Base-by-base conservation (phyloP, 2,797 vertebrate species). In the Argyrosomus regius region DNA sequence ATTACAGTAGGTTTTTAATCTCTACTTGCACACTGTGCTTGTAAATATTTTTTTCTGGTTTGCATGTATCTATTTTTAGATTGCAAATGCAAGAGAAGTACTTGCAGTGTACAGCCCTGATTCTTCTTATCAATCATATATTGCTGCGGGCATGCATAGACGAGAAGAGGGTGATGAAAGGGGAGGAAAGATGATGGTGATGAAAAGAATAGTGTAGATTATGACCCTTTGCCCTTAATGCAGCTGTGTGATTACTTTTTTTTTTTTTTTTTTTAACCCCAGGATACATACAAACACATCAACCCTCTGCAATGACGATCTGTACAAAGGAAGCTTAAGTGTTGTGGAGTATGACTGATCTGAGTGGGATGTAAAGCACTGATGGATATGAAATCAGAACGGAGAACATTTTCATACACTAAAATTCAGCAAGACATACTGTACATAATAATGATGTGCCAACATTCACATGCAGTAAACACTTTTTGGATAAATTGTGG, bases 51-150 rank as follows among this genome's bases (percentile, higher is more conserved):
- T 31, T 31, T 31, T 8, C 35, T 35, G 35, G 35, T 35, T 35
- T 35, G 35, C 35, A 35, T 35, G 7, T 35, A 8, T 8, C 35
- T 35, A 35, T 35, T 35, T 35, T 35, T 35, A 35, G 35, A 35
- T 35, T 8, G 35, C 35, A 35, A 35, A 35, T 35, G 35, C 35
- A 35, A 35, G 35, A 39, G 35, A 39, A 39, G 35, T 8, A 8
- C 35, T 39, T 39, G 35, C 8, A 39, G 35, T 39, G 35, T 39
- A 39, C 2, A 8, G 35, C 35, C 35, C 35, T 39, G 35, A 39
- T 39, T 39, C 35, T 39, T 39, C 70, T 89, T 88, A 91, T 92
- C 89, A 87, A 87, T 92, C 85, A 79, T 69, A 84, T 67, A 66
- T 71, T 81, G 82, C 77, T 87, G 84, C 52, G 3, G 78, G 80